These are phyloP conservation scores for Cyphomyrus plagiostoma DNA, from an alignment of 2,113 vertebrate genomes.

Conservation along the genomic window DNA sequence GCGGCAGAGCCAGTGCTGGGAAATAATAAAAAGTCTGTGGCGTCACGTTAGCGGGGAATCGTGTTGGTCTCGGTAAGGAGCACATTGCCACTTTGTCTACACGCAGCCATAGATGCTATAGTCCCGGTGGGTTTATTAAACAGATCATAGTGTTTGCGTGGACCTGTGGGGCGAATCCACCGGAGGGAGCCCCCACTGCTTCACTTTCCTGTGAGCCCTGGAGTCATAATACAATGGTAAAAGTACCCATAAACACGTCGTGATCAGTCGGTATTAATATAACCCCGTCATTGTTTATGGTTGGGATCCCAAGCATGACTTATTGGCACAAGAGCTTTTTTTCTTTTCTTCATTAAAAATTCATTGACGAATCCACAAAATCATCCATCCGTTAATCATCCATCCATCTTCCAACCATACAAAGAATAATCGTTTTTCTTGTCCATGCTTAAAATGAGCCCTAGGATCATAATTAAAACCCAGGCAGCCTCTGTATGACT, in stretches of 20 bases:
- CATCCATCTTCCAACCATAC: background rate
- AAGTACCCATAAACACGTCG: background rate
- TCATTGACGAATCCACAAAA: background rate
- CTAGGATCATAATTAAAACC: background rate
- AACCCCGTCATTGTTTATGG: background rate
- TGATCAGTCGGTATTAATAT: background rate
- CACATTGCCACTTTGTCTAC: background rate
- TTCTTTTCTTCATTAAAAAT: background rate
- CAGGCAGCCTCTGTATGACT: background rate
- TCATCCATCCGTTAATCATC: background rate
- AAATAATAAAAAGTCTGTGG: slow-evolving; percentile 19
- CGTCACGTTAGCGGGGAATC: background rate
- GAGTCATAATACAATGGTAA: background rate
- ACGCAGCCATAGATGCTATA: background rate
- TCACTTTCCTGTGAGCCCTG: background rate
- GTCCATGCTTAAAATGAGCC: background rate
- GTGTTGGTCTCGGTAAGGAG: background rate
- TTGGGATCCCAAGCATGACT: background rate
- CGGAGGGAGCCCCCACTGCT: background rate
- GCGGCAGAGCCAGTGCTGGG: slow-evolving; percentile 21
- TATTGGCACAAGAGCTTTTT: background rate
- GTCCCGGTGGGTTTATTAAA: background rate
- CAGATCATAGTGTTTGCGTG: background rate
- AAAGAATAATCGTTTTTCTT: background rate
- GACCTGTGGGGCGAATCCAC: background rate